These are phyloP conservation scores for Sebastes glaucus DNA, from an alignment of 2,797 vertebrate species.

Conservation along the genomic window DNA sequence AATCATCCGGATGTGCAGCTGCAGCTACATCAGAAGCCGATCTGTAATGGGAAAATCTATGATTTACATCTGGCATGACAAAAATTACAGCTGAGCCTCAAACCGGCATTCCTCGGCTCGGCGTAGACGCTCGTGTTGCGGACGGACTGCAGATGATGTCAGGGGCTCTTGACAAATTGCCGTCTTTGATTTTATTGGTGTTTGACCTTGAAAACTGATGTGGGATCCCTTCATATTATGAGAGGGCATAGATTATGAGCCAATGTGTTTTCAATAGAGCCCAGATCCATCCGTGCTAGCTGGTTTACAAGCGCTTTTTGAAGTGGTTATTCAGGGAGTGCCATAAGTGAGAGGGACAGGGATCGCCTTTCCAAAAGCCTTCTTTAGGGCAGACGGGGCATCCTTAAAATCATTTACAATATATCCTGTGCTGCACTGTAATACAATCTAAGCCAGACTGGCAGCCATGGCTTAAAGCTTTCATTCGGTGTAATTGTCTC, in stretches of 20 bases:
- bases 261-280: constrained; percentile 79
- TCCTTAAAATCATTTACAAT: constrained; percentile 73
- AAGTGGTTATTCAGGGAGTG: constrained; percentile 69
- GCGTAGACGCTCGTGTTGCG: background rate
- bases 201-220: constrained; percentile 75
- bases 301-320: constrained; percentile 64
- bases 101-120: background rate
- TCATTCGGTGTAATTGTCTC: constrained; percentile 46
- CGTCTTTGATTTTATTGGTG: constrained; percentile 77
- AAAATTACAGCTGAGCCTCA: constrained; percentile 18
- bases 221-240: constrained; percentile 59
- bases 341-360: constrained; percentile 62
- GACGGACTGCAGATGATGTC: constrained; percentile 62
- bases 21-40: constrained; percentile 52
- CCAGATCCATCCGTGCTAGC: constrained; percentile 54
- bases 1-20: constrained; percentile 45
- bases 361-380: constrained; percentile 69
- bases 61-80: constrained; percentile 55
- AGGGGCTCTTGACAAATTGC: constrained; percentile 71
- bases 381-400: constrained; percentile 61
- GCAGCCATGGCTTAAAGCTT: constrained; percentile 55
- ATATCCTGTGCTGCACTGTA: constrained; percentile 43
- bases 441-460: constrained; percentile 57
- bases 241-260: constrained; percentile 70
- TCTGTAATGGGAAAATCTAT: constrained; percentile 33